These are phyloP conservation scores for Falco berigora DNA, from an alignment of 2,797 vertebrate genomes.

Conservation along the genomic window DNA sequence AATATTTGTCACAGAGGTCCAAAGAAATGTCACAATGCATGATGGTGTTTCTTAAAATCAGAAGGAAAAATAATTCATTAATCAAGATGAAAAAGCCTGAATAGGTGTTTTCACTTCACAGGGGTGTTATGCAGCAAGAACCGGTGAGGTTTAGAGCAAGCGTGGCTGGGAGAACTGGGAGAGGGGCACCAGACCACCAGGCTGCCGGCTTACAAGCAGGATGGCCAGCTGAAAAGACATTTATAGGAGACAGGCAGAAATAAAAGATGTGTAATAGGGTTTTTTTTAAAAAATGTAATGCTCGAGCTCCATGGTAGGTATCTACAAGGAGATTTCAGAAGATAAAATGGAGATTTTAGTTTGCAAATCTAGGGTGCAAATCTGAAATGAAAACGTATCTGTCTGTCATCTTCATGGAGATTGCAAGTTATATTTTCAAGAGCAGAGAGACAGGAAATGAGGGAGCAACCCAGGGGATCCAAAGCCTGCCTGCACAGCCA, in stretches of 20 bases:
- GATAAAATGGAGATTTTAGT: neutral
- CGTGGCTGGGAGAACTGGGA: neutral
- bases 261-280: accelerated
- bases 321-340: neutral
- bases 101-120: neutral
- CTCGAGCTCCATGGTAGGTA: neutral
- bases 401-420: neutral
- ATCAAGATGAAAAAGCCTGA: neutral
- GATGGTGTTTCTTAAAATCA: neutral
- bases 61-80: neutral
- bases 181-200: neutral
- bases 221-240: accelerated
- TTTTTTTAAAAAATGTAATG: accelerated
- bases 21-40: neutral
- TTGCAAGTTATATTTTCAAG: accelerated
- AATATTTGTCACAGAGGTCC: too few relatives aligned
- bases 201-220: neutral
- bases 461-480: neutral
- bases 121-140: neutral
- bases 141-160: neutral
- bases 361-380: neutral
- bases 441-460: neutral
- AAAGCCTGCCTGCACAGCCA: neutral
- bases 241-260: neutral
- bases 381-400: neutral